A percentile compares a stretch with the other conserved stretches of the same genome.
Evolutionary conservation across 2,888 invertebrate genomes (phyloP).

Genomic region (Rhingia campestris): DNA sequence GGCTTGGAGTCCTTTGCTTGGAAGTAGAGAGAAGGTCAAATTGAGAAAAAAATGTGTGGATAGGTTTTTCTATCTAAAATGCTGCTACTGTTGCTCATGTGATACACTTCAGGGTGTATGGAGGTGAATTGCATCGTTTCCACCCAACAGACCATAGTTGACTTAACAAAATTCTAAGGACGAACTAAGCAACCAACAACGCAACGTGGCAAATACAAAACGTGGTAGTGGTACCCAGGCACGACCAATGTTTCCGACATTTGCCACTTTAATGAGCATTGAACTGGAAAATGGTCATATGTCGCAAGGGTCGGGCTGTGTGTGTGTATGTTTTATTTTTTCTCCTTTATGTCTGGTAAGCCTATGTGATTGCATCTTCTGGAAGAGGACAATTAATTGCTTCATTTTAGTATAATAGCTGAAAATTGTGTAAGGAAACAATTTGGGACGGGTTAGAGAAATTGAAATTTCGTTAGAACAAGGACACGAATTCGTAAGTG

Average conservation of each 20-base stretch:
- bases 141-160: conserved; percentile 12
- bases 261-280: conserved; percentile 41
- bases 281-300: conserved; percentile 40
- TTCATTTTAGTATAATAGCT: not conserved
- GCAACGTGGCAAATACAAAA: conserved; percentile 13
- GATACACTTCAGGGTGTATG: not conserved
- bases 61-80: conserved; percentile 21
- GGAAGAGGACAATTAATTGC: conserved; percentile 13
- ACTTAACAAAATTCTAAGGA: conserved; percentile 14
- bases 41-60: conserved; percentile 11
- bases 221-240: not conserved
- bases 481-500: not conserved
- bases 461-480: not conserved
- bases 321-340: not conserved
- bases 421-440: not conserved
- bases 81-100: conserved; percentile 14
- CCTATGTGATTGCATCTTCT: conserved; percentile 7
- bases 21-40: conserved; percentile 13
- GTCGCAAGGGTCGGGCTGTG: conserved; percentile 2
- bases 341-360: not conserved
- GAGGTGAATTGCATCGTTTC: conserved; percentile 29
- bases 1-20: not conserved
- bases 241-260: conserved; percentile 20
- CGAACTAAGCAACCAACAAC: not conserved
- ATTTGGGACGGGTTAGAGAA: not conserved